Conservation (phyloP, 2,113 vertebrate species). For the Centropristis striata region DNA sequence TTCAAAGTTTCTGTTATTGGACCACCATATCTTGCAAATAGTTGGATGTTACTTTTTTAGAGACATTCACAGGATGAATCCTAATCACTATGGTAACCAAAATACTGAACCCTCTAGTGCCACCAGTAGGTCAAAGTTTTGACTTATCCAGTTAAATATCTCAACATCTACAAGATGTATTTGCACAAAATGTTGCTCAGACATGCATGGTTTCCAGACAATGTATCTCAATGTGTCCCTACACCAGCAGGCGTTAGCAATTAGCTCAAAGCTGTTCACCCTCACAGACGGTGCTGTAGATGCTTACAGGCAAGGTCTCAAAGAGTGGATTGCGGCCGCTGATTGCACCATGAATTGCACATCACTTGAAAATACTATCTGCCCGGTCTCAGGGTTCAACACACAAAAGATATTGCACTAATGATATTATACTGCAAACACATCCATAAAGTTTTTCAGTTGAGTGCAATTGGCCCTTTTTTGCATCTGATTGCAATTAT, state of each 20-base stretch:
- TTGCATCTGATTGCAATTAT: too few species aligned
- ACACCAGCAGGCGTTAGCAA: not conserved
- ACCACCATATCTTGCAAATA: too few species aligned
- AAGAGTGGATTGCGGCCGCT: too few species aligned
- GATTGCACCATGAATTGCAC: too few species aligned
- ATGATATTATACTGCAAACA: too few species aligned
- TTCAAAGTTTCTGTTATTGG: not conserved
- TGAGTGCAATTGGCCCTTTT: too few species aligned
- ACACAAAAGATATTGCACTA: too few species aligned
- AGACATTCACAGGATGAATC: not conserved
- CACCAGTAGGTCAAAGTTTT: not conserved
- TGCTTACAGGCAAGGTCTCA: too few species aligned
- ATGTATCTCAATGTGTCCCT: not conserved
- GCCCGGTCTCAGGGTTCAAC: too few species aligned
- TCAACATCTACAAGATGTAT: not conserved
- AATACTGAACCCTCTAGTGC: not conserved
- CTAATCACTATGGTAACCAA: not conserved
- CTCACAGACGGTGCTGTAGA: not conserved
- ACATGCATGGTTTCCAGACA: not conserved
- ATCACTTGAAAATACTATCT: too few species aligned
- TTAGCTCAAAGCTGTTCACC: not conserved
- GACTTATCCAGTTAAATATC: not conserved
- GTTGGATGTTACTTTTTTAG: too few species aligned
- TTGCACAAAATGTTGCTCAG: not conserved
- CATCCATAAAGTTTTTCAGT: too few species aligned